Base-by-base conservation (phyloP, 2,797 vertebrate genomes). In the Meriones psammophilus region DNA sequence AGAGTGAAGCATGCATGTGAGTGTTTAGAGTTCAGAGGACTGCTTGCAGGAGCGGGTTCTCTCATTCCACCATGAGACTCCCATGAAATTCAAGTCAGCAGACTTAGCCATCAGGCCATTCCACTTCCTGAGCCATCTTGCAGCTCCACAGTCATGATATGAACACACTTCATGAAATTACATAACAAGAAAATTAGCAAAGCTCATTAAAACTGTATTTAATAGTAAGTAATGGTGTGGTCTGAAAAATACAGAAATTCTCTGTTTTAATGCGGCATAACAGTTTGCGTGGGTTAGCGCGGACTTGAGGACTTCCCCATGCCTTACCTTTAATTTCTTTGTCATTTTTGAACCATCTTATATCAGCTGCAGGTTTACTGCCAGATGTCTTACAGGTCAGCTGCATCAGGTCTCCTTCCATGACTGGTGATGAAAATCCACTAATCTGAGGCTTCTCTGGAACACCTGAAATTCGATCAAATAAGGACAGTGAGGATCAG, bases 321-420 rank as follows among this genome's bases (percentile, higher is more conserved):
- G n/a, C 60, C 86, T 96, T 99, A 99, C 99, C 99, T 99, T 99
- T 99, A 96, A 99, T 99, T 98, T 99, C 99, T 98, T 99, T 99
- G 97, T 99, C 99, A 0, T 99, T 99, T 97, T 99, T 99, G 98
- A 99, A 99, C 99, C 99, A 99, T 98, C 99, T 99, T 97, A 99
- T 99, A 97, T 99, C 98, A 62, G 99, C 99, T 64, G 99, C 99
- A 94, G 99, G 99, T 98, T 99, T 99, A 97, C 99, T 99, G 76
- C 99, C 99, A 56, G 99, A 98, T 5, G 99, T 99, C 98, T 99
- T 99, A 98, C 99, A 99, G 54, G 99, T 99, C 93, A 99, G 98
- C 89, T 99, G 99, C 99, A 99, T 99, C 91, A 99, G 96, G 92
- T 99, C 99, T 85, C 99, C 99, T 96, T 99, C 99, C 99, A 99